phyloP scores from a whole-genome alignment of 64 coral and sea anemone species.

The Pocillopora damicornis region DNA sequence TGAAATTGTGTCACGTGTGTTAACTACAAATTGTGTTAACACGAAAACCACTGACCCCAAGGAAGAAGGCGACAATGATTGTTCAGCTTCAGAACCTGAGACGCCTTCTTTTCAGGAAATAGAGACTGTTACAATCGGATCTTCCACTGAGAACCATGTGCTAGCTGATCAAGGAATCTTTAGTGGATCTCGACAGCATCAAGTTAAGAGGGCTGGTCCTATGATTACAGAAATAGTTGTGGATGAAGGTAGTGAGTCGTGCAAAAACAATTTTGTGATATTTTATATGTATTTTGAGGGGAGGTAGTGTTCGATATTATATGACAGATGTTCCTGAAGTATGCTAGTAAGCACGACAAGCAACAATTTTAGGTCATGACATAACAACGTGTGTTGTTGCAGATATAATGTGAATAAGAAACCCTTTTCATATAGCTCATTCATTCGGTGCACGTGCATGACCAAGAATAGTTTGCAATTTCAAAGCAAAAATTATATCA shows the following conservation, averaged over 20 bases:
- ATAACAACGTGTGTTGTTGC: too few relatives aligned
- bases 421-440: too few relatives aligned
- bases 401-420: too few relatives aligned
- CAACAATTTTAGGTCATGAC: too few relatives aligned
- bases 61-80: background rate
- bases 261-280: background rate
- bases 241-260: conserved; percentile 10
- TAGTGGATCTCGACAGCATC: background rate
- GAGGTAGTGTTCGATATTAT: too few relatives aligned
- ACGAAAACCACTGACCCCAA: background rate
- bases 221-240: conserved; percentile 43
- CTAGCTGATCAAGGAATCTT: conserved; percentile 29
- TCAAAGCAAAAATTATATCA: background rate
- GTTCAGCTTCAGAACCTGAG: background rate
- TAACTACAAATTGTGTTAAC: background rate
- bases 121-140: conserved; percentile 15
- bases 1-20: background rate
- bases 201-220: conserved; percentile 4
- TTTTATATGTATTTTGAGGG: background rate
- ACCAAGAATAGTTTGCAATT: too few relatives aligned
- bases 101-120: background rate
- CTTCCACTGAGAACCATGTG: background rate
- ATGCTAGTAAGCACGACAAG: too few relatives aligned
- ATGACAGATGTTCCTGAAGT: too few relatives aligned
- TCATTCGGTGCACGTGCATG: too few relatives aligned